These are phyloP conservation scores for Anguilla pacifica DNA, from an alignment of 2,797 vertebrate genomes.

Conservation along the genomic window DNA sequence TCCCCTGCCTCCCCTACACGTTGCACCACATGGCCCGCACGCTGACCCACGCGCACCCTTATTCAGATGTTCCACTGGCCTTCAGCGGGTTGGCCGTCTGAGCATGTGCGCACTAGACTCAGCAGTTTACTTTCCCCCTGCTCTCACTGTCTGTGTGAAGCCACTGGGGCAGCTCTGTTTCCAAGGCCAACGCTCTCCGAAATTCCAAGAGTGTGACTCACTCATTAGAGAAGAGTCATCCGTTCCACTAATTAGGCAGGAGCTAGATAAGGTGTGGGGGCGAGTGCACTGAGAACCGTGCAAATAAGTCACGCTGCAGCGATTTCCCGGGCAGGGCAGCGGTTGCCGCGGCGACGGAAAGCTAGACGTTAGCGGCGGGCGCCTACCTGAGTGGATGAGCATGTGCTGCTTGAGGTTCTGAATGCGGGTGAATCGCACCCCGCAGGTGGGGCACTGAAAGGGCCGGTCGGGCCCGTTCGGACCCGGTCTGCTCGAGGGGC, in stretches of 20 bases:
- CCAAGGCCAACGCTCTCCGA: conserved; percentile 35
- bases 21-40: not conserved
- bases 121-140: not conserved
- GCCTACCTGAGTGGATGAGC: conserved; percentile 98
- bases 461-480: conserved; percentile 84
- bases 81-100: not conserved
- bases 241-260: conserved; percentile 13
- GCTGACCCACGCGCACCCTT: not conserved
- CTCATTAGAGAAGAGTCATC: not conserved
- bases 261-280: not conserved
- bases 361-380: conserved; percentile 55
- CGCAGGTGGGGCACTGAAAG: conserved; percentile 85
- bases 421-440: conserved; percentile 85
- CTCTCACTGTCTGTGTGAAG: not conserved
- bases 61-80: not conserved
- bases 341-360: conserved; percentile 81
- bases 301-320: not conserved
- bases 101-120: not conserved
- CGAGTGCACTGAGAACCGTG: not conserved
- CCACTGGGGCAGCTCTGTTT: conserved; percentile 26
- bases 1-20: not conserved
- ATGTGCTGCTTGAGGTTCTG: conserved; percentile 99
- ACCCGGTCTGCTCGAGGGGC: conserved; percentile 83
- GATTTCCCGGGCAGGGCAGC: not conserved
- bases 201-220: conserved; percentile 17